Base-by-base conservation (phyloP, 92 coral and sea anemone species). In the Porites divaricata region DNA sequence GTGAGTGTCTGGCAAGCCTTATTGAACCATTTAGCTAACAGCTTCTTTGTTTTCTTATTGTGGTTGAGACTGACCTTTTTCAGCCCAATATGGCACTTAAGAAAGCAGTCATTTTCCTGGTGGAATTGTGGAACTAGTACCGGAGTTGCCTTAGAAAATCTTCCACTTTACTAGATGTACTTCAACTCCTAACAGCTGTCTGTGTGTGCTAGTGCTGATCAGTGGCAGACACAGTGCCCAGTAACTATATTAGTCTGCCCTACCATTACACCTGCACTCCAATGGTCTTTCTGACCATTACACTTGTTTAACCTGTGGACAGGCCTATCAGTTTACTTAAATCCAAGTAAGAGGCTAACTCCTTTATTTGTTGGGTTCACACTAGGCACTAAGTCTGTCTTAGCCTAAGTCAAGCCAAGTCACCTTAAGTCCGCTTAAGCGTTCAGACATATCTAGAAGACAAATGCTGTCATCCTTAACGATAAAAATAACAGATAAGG, bases 41-140 rank as follows among this genome's bases (percentile, higher is more conserved):
- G 76, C 76, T 71, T 71, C 23, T 71, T 71, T 0, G 58, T 41
- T 70, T 70, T 70, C 50, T 25, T 51, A 70, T 26, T 26, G 35
- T 26, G 35, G 75, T 25, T 64, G 16, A 64, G 69, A 21, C 35
- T 26, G 35, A 26, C 35, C 35, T 26, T 26, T 26, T 26, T 26
- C 35, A 26, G 35, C 35, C 3, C 35, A 26, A 26, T 26, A 1
- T 26, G 35, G 35, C 35, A 26, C 35, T 26, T 26, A 2, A 26
- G 35, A 35, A 76, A 76, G 10, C 58, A 76, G 81, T 54, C 4
- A 58, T 61, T 76, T 35, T 76, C 28, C 26, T 61, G 26, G 81
- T 67, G 51, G 81, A 76, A 76, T 76, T 58, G 56, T 76, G 81
- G 69, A 76, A 76, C 17, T 76, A 76, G 81, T 35, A 76, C 81